These are phyloP conservation scores for Andrena bicolor DNA, from an alignment of 2,888 invertebrate genomes.

Conservation along the genomic window DNA sequence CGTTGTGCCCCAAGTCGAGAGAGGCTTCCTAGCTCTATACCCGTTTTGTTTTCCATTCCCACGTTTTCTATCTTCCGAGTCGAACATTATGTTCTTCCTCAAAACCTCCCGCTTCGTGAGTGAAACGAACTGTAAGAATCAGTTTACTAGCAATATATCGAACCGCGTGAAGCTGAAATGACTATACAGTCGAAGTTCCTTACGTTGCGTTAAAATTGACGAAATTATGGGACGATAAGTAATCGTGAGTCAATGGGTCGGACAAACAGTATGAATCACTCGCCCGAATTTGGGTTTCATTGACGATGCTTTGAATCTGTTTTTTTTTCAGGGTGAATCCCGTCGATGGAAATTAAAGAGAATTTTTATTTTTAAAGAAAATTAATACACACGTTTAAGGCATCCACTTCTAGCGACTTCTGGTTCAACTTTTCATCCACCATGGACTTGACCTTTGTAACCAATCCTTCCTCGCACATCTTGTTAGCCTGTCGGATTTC, in stretches of 20 bases:
- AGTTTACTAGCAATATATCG: background rate
- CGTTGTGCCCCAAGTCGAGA: constrained; percentile 50
- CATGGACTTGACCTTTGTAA: constrained; percentile 79
- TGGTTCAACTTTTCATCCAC: constrained; percentile 77
- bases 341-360: background rate
- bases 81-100: constrained; percentile 17
- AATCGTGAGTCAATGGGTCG: constrained; percentile 12
- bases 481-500: constrained; percentile 83
- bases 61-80: constrained; percentile 51
- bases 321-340: background rate
- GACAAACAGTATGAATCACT: constrained; percentile 19
- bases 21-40: constrained; percentile 20
- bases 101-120: background rate
- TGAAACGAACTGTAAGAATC: background rate
- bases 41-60: constrained; percentile 71
- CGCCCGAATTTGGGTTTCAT: background rate
- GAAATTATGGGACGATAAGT: background rate
- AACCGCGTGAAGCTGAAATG: background rate
- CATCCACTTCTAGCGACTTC: constrained; percentile 75
- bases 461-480: constrained; percentile 81
- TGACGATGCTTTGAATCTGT: background rate
- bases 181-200: background rate
- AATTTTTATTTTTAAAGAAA: no score
- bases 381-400: constrained; percentile 77
- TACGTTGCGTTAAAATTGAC: background rate